Evolutionary conservation across 2,888 invertebrate genomes (phyloP).

Genomic region (Agrochola litura): DNA sequence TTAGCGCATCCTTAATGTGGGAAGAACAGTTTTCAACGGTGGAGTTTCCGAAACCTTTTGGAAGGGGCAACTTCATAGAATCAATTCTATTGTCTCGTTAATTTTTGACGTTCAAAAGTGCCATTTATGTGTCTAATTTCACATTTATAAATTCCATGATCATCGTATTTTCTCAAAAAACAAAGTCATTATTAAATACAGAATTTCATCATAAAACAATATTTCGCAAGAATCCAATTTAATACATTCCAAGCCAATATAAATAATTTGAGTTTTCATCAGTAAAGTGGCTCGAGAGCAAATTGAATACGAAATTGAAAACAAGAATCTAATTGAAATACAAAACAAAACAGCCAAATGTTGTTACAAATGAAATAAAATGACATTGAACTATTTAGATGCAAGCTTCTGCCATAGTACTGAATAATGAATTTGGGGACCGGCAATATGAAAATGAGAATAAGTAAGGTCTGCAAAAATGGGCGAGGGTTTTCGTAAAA

Average conservation of each 20-base stretch:
- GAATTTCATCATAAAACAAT: neutral
- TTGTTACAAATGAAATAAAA: conserved; percentile 48
- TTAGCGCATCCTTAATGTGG: too few species aligned
- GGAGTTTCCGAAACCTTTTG: too few species aligned
- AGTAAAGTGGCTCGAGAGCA: conserved; percentile 39
- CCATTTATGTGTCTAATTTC: too few species aligned
- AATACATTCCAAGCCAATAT: conserved; percentile 35
- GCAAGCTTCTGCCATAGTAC: conserved; percentile 50
- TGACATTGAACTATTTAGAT: conserved; percentile 55
- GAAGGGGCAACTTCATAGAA: too few species aligned
- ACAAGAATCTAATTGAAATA: conserved; percentile 56
- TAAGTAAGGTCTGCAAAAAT: conserved; percentile 43
- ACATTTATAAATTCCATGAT: neutral
- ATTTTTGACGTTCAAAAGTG: too few species aligned
- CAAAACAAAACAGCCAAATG: conserved; percentile 38
- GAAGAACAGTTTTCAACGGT: too few species aligned
- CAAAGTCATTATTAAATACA: neutral
- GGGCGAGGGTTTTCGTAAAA: conserved; percentile 9
- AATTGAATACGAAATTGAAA: conserved; percentile 57
- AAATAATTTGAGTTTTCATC: conserved; percentile 33
- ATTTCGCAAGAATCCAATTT: conserved; percentile 12
- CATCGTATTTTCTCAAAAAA: neutral
- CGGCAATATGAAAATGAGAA: conserved; percentile 55
- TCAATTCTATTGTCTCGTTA: too few species aligned
- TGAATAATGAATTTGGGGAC: conserved; percentile 65